phyloP scores from a whole-genome alignment of 2,113 vertebrate species.

The Oriolus oriolus region DNA sequence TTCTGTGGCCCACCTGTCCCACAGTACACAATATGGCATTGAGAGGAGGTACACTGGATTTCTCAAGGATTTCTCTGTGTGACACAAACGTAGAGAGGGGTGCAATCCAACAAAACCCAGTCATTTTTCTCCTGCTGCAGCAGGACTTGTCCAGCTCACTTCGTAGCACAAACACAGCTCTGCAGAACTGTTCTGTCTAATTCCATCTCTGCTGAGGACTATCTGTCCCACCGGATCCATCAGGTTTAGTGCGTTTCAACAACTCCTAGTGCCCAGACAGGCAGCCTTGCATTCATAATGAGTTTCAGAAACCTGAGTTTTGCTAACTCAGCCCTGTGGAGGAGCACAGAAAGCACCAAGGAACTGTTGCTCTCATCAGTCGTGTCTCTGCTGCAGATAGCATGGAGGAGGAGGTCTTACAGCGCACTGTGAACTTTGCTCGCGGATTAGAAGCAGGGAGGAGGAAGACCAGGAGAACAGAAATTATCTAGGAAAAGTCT shows the following conservation, averaged over 20 bases:
- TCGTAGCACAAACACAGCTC: neutral
- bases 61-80: neutral
- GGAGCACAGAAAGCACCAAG: neutral
- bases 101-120: neutral
- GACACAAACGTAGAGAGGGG: neutral
- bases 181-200: neutral
- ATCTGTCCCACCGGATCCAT: neutral
- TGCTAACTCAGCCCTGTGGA: neutral
- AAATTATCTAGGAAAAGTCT: neutral
- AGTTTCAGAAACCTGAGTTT: neutral
- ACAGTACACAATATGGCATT: neutral
- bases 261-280: neutral
- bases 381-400: neutral
- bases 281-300: neutral
- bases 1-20: neutral
- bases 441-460: rapidly evolving
- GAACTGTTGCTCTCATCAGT: neutral
- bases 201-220: neutral
- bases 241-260: neutral
- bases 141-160: neutral
- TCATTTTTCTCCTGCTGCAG: neutral
- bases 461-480: neutral
- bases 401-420: neutral
- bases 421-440: neutral
- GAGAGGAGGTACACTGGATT: neutral